Conservation (phyloP, 1,140 invertebrate genomes). For the Heliothis subflexa region DNA sequence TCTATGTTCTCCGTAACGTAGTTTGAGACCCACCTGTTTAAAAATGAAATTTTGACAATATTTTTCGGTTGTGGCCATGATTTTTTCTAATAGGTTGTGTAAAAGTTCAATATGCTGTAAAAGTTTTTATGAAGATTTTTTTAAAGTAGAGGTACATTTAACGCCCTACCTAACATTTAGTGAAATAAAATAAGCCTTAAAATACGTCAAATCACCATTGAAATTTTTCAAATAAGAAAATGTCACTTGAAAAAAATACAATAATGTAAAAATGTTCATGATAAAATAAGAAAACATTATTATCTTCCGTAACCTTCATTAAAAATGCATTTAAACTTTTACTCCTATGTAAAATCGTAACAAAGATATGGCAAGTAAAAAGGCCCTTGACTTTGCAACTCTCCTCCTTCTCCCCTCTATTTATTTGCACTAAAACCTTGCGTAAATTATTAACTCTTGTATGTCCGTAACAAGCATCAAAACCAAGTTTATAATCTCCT, state of each 20-base stretch:
- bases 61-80: neutral
- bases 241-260: too few relatives aligned
- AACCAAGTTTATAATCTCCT: constrained; percentile 47
- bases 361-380: constrained; percentile 22
- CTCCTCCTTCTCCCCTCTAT: neutral
- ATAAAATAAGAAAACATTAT: too few relatives aligned
- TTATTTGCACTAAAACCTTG: constrained; percentile 33
- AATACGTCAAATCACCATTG: too few relatives aligned
- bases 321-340: constrained; percentile 7
- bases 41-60: constrained; percentile 42
- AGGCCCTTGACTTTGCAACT: neutral
- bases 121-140: too few relatives aligned
- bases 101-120: neutral
- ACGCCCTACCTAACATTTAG: too few relatives aligned
- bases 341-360: neutral
- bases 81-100: neutral
- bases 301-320: too few relatives aligned
- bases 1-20: constrained; percentile 56
- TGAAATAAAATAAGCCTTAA: too few relatives aligned
- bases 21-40: constrained; percentile 55
- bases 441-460: constrained; percentile 5
- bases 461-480: constrained; percentile 9
- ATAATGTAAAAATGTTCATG: too few relatives aligned
- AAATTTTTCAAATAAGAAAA: too few relatives aligned
- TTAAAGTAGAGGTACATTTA: too few relatives aligned